Base-by-base conservation (phyloP, 2,113 vertebrate species). In the Falcunculus frontatus region DNA sequence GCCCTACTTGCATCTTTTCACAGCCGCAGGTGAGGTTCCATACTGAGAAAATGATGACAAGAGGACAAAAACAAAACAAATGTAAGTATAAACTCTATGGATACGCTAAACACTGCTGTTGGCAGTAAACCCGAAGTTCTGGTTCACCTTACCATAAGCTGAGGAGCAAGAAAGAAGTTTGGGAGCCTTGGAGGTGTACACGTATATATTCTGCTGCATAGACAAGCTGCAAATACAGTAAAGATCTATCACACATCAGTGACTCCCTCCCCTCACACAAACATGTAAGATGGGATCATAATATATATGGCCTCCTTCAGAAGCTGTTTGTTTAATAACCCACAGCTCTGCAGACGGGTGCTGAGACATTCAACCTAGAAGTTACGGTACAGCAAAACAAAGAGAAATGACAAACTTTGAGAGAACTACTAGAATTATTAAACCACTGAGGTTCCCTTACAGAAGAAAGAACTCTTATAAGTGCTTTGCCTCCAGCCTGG, bases 81-180 rank as follows among this genome's bases (percentile, higher is more conserved):
- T 41, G 1, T 4, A n/a, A 52, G 20, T 12, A 32, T 39, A 46
- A 87, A 76, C 19, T 39, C 72, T 22, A 14, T 0, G 2, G 53
- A 68, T 42, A 41, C 0, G 1, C 62, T 56, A 52, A 87, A 52
- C 0, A 0, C 77, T 42, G 17, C 2, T 60, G 25, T 16, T 41
- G 68, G 82, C 23, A 62, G 41, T 6, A 87, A 79, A 49, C 5
- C 4, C 47, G 19, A 73, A 29, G 32, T 33, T 67, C 30, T 82
- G 32, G n/a, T 53, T 91, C 37, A n/a, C 46, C 60, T 80, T 49
- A 27, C 30, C 37, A n/a, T 16, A 9, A 0, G 4, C 23, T 49
- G 49, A 73, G 52, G 53, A 60, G 37, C 0, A 10, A 47, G 57
- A 56, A 37, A 47, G 49, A 44, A 26, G 13, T 67, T 32, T 21